Evolutionary conservation across 1,140 invertebrate species (phyloP).

Genomic region (Megalopta genalis): DNA sequence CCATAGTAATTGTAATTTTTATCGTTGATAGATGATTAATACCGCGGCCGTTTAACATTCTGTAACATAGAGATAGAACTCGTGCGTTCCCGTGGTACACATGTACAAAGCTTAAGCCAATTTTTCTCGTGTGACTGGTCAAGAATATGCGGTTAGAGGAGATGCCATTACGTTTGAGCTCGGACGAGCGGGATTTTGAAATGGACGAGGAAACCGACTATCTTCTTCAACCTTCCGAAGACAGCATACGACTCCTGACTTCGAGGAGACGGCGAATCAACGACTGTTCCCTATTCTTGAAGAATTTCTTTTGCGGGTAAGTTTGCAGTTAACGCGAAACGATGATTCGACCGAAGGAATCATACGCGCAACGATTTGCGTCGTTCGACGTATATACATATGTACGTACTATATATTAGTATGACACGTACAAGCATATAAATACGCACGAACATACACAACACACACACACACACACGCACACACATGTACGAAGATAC

Average conservation of each 20-base stretch:
- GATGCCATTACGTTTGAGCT: slow-evolving; percentile 80
- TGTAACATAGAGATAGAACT: neutral
- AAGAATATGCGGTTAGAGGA: slow-evolving; percentile 80
- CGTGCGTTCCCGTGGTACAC: neutral
- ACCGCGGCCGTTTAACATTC: neutral
- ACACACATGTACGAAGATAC: too few relatives aligned
- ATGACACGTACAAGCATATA: too few relatives aligned
- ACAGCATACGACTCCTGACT: slow-evolving; percentile 71
- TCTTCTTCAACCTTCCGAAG: slow-evolving; percentile 80
- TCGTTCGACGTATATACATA: too few relatives aligned
- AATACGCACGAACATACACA: too few relatives aligned
- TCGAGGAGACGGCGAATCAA: slow-evolving; percentile 69
- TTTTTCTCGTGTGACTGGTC: slow-evolving; percentile 24
- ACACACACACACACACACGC: too few relatives aligned
- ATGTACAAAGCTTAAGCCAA: slow-evolving; percentile 24
- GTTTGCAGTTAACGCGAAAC: slow-evolving; percentile 32
- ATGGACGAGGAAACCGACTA: slow-evolving; percentile 85
- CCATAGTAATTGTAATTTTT: neutral
- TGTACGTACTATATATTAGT: too few relatives aligned
- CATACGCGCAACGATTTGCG: too few relatives aligned
- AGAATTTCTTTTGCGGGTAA: slow-evolving; percentile 80
- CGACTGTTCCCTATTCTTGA: slow-evolving; percentile 72
- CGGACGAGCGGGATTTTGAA: slow-evolving; percentile 83
- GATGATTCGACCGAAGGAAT: too few relatives aligned
- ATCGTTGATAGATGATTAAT: neutral